phyloP scores from a whole-genome alignment of 1,140 invertebrate genomes.

The Onthophagus taurus region DNA sequence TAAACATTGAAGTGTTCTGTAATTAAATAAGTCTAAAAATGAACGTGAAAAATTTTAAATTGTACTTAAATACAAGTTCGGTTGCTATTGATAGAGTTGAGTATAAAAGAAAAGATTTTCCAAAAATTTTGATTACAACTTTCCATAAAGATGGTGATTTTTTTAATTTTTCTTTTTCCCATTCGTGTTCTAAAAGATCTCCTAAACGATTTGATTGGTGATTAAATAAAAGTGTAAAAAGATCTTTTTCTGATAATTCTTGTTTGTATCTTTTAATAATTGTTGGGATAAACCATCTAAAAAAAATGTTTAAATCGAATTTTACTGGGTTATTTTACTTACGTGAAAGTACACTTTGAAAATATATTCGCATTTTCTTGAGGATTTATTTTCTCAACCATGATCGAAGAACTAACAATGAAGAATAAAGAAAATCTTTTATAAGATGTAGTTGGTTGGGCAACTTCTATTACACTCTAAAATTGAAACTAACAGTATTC shows the following conservation, averaged over 20 bases:
- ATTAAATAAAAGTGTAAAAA: slow-evolving; percentile 5
- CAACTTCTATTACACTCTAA: no score
- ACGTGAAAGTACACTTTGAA: slow-evolving; percentile 7
- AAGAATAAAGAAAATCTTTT: no score
- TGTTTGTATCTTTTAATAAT: slow-evolving; percentile 7
- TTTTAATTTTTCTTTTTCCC: slow-evolving; percentile 3
- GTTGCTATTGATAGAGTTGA: no score
- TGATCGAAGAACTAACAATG: no score
- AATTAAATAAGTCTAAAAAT: slow-evolving; percentile 2
- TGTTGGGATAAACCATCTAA: slow-evolving; percentile 9
- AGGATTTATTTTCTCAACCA: no score
- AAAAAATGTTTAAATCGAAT: slow-evolving; percentile 3
- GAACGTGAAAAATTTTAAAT: no score
- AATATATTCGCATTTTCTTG: slow-evolving; percentile 6
- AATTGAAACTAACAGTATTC: no score
- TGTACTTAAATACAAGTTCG: slow-evolving; percentile 4
- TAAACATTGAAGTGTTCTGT: no score
- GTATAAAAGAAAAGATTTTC: no score
- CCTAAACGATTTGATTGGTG: slow-evolving; percentile 4
- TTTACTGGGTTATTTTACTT: neutral
- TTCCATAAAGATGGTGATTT: slow-evolving; percentile 4
- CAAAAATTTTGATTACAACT: slow-evolving; percentile 4
- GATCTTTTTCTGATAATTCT: slow-evolving; percentile 8
- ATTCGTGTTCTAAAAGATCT: slow-evolving; percentile 5
- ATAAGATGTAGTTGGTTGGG: no score